Percentiles rank a stretch among this genome's conserved stretches.
These are phyloP conservation scores for Meandrusa payeni DNA, from an alignment of 2,888 invertebrate species.

Conservation along the genomic window DNA sequence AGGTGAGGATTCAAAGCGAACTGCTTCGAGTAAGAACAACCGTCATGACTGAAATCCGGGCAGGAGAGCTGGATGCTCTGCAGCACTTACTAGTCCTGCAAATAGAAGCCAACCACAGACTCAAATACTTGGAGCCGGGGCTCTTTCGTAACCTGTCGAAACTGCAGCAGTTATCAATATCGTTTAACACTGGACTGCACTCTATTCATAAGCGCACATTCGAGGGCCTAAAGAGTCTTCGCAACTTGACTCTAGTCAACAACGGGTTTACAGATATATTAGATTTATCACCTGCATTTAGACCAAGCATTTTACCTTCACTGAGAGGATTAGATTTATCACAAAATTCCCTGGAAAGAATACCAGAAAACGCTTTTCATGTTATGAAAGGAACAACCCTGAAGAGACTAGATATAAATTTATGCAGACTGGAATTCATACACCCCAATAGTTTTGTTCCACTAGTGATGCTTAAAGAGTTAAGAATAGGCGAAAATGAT, in stretches of 20 bases:
- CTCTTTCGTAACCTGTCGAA: slow-evolving; percentile 69
- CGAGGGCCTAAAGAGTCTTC: slow-evolving; percentile 70
- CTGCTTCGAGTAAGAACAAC: slow-evolving; percentile 72
- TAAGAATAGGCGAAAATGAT: slow-evolving; percentile 78
- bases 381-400: slow-evolving; percentile 67
- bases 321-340: slow-evolving; percentile 71
- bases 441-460: slow-evolving; percentile 72
- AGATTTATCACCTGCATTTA: slow-evolving; percentile 64
- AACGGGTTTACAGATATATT: slow-evolving; percentile 75
- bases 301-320: slow-evolving; percentile 61
- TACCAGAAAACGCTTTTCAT: slow-evolving; percentile 64
- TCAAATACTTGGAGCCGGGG: slow-evolving; percentile 70
- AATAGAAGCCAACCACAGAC: slow-evolving; percentile 77
- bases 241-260: slow-evolving; percentile 73
- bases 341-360: slow-evolving; percentile 72
- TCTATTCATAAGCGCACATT: slow-evolving; percentile 68
- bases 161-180: slow-evolving; percentile 76
- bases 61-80: slow-evolving; percentile 62
- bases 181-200: slow-evolving; percentile 72
- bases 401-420: slow-evolving; percentile 66
- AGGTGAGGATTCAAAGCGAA: slow-evolving; percentile 56
- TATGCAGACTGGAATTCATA: slow-evolving; percentile 77
- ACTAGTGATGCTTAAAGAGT: slow-evolving; percentile 59
- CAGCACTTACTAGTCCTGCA: slow-evolving; percentile 62
- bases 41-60: slow-evolving; percentile 58